A percentile compares a stretch with the other conserved stretches of the same genome.
Conservation (phyloP, 1,140 invertebrate genomes). For the Heliconius eleuchia region DNA sequence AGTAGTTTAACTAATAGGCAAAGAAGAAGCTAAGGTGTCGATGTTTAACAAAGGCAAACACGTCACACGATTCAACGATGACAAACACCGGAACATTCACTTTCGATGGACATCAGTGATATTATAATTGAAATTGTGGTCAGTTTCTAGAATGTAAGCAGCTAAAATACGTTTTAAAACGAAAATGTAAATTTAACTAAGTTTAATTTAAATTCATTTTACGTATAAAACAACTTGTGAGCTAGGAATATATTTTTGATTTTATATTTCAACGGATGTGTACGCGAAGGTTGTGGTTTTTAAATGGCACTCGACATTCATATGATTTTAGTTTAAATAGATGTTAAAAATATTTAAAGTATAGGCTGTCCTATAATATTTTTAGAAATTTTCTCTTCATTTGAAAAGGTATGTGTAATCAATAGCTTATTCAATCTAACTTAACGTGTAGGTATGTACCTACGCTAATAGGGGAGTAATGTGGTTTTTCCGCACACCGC, state of each 20-base stretch:
- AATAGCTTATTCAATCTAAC: no score
- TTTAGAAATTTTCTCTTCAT: no score
- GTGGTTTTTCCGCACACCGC: no score
- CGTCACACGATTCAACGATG: constrained; percentile 63
- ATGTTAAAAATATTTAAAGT: not conserved
- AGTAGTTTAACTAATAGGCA: not conserved
- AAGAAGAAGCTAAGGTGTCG: constrained; percentile 40
- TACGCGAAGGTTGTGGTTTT: not conserved
- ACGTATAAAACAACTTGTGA: not conserved
- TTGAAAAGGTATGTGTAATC: no score
- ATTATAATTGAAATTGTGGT: constrained; percentile 39
- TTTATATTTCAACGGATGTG: not conserved
- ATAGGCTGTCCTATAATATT: not conserved
- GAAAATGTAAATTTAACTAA: not conserved
- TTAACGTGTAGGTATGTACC: no score
- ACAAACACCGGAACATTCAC: constrained; percentile 76
- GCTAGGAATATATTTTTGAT: not conserved
- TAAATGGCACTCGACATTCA: not conserved
- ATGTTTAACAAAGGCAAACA: constrained; percentile 51
- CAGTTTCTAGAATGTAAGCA: not conserved
- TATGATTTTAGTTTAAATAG: not conserved
- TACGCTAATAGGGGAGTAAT: no score
- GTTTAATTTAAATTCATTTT: not conserved
- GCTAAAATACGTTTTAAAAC: not conserved
- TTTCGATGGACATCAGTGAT: constrained; percentile 65